Evolutionary conservation across 2,797 vertebrate genomes (phyloP).

Genomic region (Lagodon rhomboides): DNA sequence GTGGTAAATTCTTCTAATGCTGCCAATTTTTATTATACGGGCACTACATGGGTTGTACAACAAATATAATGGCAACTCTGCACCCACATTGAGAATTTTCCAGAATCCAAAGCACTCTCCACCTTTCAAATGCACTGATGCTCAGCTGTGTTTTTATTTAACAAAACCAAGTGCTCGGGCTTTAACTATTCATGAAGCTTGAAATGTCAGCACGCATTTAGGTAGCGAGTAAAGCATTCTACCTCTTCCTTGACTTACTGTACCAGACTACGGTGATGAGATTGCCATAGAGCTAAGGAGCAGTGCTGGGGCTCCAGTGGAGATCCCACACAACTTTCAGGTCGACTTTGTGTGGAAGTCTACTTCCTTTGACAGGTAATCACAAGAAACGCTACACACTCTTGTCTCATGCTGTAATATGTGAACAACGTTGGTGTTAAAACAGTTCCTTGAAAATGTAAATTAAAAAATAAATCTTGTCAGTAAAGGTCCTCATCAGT

Average conservation of each 20-base stretch:
- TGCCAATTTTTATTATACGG: background rate
- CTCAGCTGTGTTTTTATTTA: background rate
- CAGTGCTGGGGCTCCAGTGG: constrained; percentile 94
- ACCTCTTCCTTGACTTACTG: constrained; percentile 64
- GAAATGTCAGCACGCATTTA: background rate
- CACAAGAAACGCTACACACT: background rate
- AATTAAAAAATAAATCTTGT: background rate
- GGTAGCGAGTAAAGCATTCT: background rate
- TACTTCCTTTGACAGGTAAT: constrained; percentile 95
- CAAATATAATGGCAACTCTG: background rate
- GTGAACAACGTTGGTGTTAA: background rate
- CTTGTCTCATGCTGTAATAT: background rate
- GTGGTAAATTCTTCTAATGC: too few relatives aligned
- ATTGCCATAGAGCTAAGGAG: constrained; percentile 96
- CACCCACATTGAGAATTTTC: background rate
- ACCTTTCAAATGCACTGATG: background rate
- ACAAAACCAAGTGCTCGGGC: background rate
- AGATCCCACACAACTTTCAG: constrained; percentile 96
- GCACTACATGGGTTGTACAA: background rate
- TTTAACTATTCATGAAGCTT: background rate
- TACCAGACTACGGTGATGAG: constrained; percentile 95
- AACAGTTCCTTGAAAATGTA: background rate
- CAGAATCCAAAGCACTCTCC: background rate
- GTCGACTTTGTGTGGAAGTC: constrained; percentile 98
- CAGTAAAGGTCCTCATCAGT: background rate